Percentiles rank a stretch among this genome's conserved stretches.
These are phyloP conservation scores for Sorex araneus DNA, from an alignment of 2,113 vertebrate genomes.

Conservation along the genomic window DNA sequence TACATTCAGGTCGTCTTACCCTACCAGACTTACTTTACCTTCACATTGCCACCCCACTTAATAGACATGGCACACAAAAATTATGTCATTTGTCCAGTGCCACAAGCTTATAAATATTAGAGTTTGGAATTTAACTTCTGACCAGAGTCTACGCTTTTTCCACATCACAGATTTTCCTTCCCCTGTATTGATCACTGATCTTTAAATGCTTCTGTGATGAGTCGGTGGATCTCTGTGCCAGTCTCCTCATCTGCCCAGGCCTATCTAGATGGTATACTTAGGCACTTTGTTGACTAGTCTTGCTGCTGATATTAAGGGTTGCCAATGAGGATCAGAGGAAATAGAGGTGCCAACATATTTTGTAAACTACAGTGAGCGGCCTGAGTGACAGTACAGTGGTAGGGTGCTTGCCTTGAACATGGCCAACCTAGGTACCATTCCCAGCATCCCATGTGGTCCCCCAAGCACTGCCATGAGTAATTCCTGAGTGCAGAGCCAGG, in stretches of 20 bases:
- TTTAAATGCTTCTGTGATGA: not conserved
- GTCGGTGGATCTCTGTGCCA: not conserved
- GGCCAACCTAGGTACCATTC: too few species aligned
- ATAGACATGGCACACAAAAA: not conserved
- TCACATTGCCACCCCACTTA: not conserved
- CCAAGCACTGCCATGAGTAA: too few species aligned
- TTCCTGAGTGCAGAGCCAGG: too few species aligned
- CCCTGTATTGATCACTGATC: not conserved
- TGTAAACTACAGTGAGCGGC: not conserved
- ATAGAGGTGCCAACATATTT: not conserved
- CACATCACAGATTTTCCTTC: constrained; percentile 12
- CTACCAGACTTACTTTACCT: constrained; percentile 5
- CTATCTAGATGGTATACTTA: not conserved
- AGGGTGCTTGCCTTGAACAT: too few species aligned
- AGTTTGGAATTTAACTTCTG: constrained; percentile 48
- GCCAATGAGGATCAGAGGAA: not conserved
- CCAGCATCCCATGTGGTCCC: too few species aligned
- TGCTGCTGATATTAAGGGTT: constrained; percentile 1
- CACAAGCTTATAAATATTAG: constrained; percentile 35
- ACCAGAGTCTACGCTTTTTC: not conserved
- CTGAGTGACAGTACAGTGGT: too few species aligned
- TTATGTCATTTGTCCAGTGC: constrained; percentile 1
- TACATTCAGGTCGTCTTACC: constrained; percentile 19
- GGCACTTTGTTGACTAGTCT: not conserved
- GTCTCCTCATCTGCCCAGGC: not conserved